Conservation (phyloP, 2,113 vertebrate genomes). For the Xenus cinereus region DNA sequence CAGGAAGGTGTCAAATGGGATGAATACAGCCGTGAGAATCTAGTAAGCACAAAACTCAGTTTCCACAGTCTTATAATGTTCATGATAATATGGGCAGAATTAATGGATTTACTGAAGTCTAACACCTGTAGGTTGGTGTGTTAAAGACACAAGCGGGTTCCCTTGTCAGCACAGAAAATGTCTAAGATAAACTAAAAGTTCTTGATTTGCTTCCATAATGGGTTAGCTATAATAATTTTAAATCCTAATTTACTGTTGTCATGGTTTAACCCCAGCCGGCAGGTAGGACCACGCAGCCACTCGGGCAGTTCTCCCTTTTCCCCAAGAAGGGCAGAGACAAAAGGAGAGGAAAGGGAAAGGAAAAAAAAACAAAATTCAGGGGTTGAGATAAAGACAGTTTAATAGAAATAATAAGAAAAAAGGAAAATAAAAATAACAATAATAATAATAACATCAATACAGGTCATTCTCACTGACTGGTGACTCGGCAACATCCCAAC, state of each 20-base stretch:
- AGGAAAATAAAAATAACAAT: not conserved
- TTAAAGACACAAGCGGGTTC: not conserved
- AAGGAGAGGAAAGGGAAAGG: not conserved
- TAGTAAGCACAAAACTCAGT: not conserved
- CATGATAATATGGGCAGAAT: not conserved
- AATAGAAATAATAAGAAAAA: not conserved
- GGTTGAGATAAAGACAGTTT: not conserved
- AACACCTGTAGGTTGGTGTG: not conserved
- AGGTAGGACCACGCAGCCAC: not conserved
- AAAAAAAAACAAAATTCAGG: not conserved
- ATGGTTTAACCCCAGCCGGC: not conserved
- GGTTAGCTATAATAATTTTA: not conserved
- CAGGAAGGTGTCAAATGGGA: not conserved
- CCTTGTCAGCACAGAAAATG: not conserved
- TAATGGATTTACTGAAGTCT: not conserved
- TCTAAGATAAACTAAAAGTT: not conserved
- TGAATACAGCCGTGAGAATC: not conserved
- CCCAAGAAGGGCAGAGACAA: not conserved
- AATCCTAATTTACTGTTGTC: not conserved
- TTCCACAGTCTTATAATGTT: not conserved
- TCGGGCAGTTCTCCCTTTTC: not conserved
- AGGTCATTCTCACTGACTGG: not conserved
- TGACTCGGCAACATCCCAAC: not conserved
- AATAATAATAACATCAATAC: not conserved
- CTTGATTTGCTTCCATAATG: not conserved